Conservation (phyloP, 1,140 invertebrate genomes). For the Augochlora pura region DNA sequence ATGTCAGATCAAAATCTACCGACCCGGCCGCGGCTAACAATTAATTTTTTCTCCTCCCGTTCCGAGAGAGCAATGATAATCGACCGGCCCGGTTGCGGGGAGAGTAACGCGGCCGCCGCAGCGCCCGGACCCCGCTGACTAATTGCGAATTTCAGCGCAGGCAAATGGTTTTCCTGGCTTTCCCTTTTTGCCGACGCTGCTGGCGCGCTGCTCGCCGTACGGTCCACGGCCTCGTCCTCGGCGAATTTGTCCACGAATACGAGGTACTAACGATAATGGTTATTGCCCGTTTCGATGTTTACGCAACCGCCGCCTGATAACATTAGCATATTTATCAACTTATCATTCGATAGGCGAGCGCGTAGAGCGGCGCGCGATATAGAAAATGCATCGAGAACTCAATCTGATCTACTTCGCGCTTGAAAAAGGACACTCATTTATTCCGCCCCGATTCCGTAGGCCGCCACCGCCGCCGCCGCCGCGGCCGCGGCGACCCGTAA, state of each 20-base stretch:
- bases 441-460: conserved; percentile 57
- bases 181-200: neutral
- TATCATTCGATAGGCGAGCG: conserved; percentile 31
- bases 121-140: conserved; percentile 12
- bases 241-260: neutral
- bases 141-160: conserved; percentile 45
- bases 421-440: conserved; percentile 56
- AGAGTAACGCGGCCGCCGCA: neutral
- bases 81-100: conserved; percentile 12
- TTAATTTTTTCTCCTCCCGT: conserved; percentile 40
- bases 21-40: conserved; percentile 26
- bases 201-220: too few species aligned
- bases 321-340: conserved; percentile 65
- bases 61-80: conserved; percentile 22
- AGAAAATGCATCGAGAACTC: conserved; percentile 36
- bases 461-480: neutral
- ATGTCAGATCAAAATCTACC: conserved; percentile 50
- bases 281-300: conserved; percentile 28
- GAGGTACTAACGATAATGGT: conserved; percentile 13
- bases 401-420: conserved; percentile 31
- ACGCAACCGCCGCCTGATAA: conserved; percentile 39
- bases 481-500: conserved; percentile 17
- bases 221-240: too few species aligned
- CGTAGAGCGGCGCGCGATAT: neutral
- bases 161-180: neutral